Conservation (phyloP, 2,888 invertebrate genomes). For the Silvanus unidentatus region DNA sequence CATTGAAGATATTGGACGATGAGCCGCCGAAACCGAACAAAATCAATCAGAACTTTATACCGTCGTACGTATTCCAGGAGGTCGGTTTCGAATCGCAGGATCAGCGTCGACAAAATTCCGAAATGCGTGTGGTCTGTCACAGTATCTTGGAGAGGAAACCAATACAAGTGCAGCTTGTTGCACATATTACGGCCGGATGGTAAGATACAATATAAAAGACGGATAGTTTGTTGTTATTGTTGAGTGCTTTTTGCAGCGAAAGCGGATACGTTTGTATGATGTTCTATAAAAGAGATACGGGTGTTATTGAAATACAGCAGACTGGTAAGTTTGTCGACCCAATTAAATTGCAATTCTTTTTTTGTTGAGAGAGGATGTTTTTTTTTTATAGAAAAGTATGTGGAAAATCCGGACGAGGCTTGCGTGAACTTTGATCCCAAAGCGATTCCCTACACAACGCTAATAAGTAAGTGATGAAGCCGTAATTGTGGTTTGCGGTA, state of each 20-base stretch:
- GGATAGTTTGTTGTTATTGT: not conserved
- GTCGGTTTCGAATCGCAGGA: slow-evolving; percentile 42
- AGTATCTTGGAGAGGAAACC: slow-evolving; percentile 55
- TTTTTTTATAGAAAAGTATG: slow-evolving; percentile 37
- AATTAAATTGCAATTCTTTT: slow-evolving; percentile 2
- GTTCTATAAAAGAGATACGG: slow-evolving; percentile 63
- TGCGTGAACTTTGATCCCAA: slow-evolving; percentile 54
- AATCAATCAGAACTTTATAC: slow-evolving; percentile 17
- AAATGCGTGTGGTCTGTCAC: slow-evolving; percentile 59
- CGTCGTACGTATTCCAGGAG: slow-evolving; percentile 35
- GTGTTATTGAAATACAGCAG: slow-evolving; percentile 69
- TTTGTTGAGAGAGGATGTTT: not conserved
- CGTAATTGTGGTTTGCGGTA: not conserved
- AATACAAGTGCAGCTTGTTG: slow-evolving; percentile 61
- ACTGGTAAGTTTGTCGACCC: slow-evolving; percentile 43
- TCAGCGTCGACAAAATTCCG: slow-evolving; percentile 42
- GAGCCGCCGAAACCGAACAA: slow-evolving; percentile 31
- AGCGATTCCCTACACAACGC: slow-evolving; percentile 54
- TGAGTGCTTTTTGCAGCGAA: slow-evolving; percentile 50
- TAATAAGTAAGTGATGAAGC: slow-evolving; percentile 56
- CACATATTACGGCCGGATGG: slow-evolving; percentile 74
- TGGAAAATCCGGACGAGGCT: slow-evolving; percentile 61
- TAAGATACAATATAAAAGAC: slow-evolving; percentile 42
- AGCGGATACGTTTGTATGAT: slow-evolving; percentile 75
- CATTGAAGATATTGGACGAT: slow-evolving; percentile 49